Conservation (phyloP, 2,113 vertebrate genomes). For the Grantiella picta region DNA sequence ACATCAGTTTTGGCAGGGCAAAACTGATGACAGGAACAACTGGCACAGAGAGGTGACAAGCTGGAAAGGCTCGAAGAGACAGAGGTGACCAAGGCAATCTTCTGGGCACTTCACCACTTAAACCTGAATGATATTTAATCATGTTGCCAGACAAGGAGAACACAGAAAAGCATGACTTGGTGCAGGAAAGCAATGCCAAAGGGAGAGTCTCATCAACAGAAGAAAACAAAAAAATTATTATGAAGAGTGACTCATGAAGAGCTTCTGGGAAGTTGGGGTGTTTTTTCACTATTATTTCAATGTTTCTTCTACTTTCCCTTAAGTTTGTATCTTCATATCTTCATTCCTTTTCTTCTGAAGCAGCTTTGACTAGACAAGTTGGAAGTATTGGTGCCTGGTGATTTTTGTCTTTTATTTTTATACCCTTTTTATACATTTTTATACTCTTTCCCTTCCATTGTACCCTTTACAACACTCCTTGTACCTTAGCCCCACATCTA, state of each 20-base stretch:
- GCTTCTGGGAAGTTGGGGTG: not conserved
- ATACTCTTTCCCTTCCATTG: no score
- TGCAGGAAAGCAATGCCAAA: not conserved
- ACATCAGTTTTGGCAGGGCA: not conserved
- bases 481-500: no score
- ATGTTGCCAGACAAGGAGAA: not conserved
- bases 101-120: rapidly evolving
- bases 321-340: no score
- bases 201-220: not conserved
- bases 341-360: not conserved
- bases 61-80: not conserved
- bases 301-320: not conserved
- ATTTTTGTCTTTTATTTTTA: no score
- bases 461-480: no score
- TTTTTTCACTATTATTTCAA: not conserved
- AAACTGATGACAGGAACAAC: not conserved
- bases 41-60: not conserved
- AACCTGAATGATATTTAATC: not conserved
- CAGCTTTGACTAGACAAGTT: not conserved
- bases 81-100: not conserved
- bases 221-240: not conserved
- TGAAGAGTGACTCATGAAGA: not conserved
- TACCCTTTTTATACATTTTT: no score
- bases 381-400: not conserved
- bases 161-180: not conserved